phyloP scores from a whole-genome alignment of 2,888 invertebrate species.

The Harpalus rufipes region DNA sequence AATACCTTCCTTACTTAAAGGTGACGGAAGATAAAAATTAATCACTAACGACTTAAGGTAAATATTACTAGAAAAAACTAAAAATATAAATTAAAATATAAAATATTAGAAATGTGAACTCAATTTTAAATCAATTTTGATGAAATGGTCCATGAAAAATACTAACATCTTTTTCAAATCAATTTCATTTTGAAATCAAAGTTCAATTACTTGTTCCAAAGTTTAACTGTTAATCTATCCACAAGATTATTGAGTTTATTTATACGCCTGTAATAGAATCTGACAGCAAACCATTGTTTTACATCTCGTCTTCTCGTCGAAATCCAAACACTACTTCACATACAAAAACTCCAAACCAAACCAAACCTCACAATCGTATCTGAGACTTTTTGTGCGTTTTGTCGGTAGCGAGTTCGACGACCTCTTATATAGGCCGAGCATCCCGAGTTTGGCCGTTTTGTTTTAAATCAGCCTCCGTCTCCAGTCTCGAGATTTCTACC shows the following conservation, averaged over 20 bases:
- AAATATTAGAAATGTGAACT: too few species aligned
- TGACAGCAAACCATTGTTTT: not conserved
- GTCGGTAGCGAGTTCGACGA: constrained; percentile 38
- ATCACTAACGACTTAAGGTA: too few species aligned
- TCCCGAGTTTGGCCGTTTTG: constrained; percentile 17
- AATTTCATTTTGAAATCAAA: too few species aligned
- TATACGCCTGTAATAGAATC: not conserved
- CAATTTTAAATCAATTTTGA: too few species aligned
- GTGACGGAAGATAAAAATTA: too few species aligned
- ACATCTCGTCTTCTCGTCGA: not conserved
- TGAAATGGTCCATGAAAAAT: too few species aligned
- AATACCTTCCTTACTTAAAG: too few species aligned
- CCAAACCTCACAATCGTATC: constrained; percentile 2
- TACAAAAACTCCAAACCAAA: not conserved
- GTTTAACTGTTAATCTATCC: not conserved
- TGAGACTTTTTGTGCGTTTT: constrained; percentile 32
- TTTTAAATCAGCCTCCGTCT: constrained; percentile 49
- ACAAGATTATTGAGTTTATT: not conserved
- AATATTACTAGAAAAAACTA: too few species aligned
- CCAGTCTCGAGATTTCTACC: not conserved
- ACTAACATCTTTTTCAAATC: too few species aligned
- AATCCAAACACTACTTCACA: not conserved
- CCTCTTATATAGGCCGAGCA: constrained; percentile 48
- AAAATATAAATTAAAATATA: too few species aligned
- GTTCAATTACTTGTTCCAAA: not conserved